Conservation (phyloP, 2,113 vertebrate species). For the Heloderma charlesbogerti region DNA sequence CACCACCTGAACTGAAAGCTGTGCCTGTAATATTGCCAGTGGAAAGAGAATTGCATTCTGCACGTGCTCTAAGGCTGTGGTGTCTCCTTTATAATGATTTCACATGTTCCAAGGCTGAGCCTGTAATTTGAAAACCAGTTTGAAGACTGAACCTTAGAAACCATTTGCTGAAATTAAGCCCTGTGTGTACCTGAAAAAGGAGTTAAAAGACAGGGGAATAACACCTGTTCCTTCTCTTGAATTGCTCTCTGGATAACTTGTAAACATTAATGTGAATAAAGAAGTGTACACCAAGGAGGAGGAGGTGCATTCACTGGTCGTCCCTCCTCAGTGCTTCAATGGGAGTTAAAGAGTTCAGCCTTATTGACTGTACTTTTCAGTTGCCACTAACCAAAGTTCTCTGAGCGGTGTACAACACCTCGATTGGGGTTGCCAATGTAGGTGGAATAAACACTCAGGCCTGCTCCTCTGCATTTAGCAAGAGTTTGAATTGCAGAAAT, state of each 20-base stretch:
- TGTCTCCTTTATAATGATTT: background rate
- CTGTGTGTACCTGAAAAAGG: background rate
- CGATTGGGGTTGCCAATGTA: background rate
- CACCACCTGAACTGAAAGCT: background rate
- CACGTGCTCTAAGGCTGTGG: background rate
- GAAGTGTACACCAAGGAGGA: background rate
- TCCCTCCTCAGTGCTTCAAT: background rate
- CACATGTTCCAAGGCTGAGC: background rate
- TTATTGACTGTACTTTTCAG: background rate
- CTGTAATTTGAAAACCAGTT: background rate
- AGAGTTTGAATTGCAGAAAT: background rate
- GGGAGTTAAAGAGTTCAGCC: background rate
- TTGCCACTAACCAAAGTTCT: too few species aligned
- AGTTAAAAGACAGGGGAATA: background rate
- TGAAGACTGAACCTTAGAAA: background rate
- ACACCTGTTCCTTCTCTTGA: background rate
- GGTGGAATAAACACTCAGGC: background rate
- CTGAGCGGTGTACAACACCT: background rate
- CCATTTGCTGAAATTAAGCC: background rate
- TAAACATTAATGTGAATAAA: background rate
- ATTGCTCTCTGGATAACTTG: background rate
- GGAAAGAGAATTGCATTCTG: background rate
- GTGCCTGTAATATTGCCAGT: background rate
- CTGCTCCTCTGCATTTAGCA: background rate
- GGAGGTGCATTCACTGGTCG: background rate